Base-by-base conservation (phyloP, 2,113 vertebrate genomes). In the Turnix velox region DNA sequence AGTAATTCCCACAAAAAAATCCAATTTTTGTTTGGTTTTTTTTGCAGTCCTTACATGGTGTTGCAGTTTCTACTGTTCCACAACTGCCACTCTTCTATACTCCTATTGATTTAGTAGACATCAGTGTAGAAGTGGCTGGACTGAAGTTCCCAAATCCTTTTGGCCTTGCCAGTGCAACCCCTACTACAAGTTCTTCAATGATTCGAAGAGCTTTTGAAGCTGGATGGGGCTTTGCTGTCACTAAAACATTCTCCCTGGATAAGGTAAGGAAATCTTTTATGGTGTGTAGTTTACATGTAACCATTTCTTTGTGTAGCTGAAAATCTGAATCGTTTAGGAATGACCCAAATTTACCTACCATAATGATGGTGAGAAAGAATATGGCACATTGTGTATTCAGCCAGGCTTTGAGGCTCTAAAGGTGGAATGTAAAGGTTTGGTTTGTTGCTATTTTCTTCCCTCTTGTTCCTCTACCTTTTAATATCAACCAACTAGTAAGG, bases 161-260 rank as follows among this genome's bases (percentile, higher is more conserved):
- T 31, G 99, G 99, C 63, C 97, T 99, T 80, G 99, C 99, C 22
- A 99, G 99, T 58, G 98, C 99, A 14, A 98, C 99, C 14, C 98
- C 99, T 73, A 96, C 99, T 52, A 99, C 99, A 18, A 99, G 98
- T 85, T 95, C 98, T 12, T 94, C 99, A 33, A 99, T 99, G 99
- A 99, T 99, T 92, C 98, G 98, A 86, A 98, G 99, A 97, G 98
- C 98, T 37, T 99, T 99, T 96, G 98, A 98, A 92, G 98, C 98
- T 72, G 99, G 99, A 46, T 99, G 99, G 99, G 98, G 98, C 66
- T 99, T 99, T 78, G 98, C 99, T 87, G 93, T 99, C 87, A 99
- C 99, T 84, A 99, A 99, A 97, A 99, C 99, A 0, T 99, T 99
- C 93, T 98, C 98, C 59, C 96, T 99, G 88, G 98, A 99, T 96